These are phyloP conservation scores for Rhinogobio ventralis DNA, from an alignment of 2,797 vertebrate species.

Conservation along the genomic window DNA sequence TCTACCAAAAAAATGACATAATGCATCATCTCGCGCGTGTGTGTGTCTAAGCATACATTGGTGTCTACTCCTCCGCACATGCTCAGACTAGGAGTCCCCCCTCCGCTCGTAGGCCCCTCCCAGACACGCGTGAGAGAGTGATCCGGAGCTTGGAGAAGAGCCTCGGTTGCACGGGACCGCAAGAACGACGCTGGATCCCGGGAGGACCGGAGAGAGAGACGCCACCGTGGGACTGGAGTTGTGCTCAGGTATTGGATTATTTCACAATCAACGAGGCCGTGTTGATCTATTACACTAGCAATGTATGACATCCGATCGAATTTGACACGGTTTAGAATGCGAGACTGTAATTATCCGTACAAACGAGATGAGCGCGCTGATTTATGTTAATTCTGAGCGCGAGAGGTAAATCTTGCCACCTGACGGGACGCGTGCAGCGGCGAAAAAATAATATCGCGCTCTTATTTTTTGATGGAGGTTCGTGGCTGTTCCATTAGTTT, in stretches of 20 bases:
- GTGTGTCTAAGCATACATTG: slow-evolving; percentile 8
- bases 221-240: slow-evolving; percentile 75
- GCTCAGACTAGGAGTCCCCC: slow-evolving; percentile 61
- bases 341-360: slow-evolving; percentile 1
- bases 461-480: slow-evolving; percentile 1
- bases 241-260: slow-evolving; percentile 73
- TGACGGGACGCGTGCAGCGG: slow-evolving; percentile 29
- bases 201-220: slow-evolving; percentile 73
- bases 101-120: slow-evolving; percentile 62
- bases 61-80: slow-evolving; percentile 61
- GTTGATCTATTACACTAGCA: neutral
- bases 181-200: slow-evolving; percentile 70
- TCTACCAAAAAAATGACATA: slow-evolving; percentile 6
- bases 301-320: neutral
- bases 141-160: slow-evolving; percentile 58
- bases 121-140: slow-evolving; percentile 63
- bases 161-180: slow-evolving; percentile 52
- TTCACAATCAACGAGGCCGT: slow-evolving; percentile 9
- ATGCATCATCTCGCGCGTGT: neutral
- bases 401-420: slow-evolving; percentile 25
- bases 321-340: slow-evolving; percentile 12
- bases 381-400: slow-evolving; percentile 24
- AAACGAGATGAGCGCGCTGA: slow-evolving; percentile 12
- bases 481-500: neutral
- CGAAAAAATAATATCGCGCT: slow-evolving; percentile 3